These are phyloP conservation scores for Arbacia lixula DNA, from an alignment of 53 echinoderm and acorn worm genomes.

Conservation along the genomic window DNA sequence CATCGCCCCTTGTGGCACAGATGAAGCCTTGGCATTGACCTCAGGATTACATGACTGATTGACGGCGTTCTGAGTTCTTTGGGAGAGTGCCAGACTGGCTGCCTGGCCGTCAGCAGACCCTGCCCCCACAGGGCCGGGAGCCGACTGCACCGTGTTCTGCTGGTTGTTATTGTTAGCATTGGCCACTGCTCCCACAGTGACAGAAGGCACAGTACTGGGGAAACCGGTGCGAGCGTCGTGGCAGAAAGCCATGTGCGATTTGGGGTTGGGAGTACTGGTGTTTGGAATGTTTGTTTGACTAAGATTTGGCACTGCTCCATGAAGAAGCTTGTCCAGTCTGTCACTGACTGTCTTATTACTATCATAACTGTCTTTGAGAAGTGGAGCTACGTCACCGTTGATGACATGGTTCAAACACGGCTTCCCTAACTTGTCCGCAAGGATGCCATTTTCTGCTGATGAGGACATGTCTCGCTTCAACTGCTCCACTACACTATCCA, in stretches of 20 bases:
- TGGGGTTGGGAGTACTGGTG: constrained; percentile 55
- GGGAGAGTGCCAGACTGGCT: background rate
- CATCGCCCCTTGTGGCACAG: no score
- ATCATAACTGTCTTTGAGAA: constrained; percentile 29
- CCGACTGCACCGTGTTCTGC: constrained; percentile 38
- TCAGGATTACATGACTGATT: constrained; percentile 5
- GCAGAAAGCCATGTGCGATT: constrained; percentile 46
- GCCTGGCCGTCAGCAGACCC: background rate
- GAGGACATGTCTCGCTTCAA: constrained; percentile 46
- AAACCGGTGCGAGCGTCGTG: constrained; percentile 46
- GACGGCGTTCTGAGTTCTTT: constrained; percentile 12
- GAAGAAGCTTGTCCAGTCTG: constrained; percentile 37
- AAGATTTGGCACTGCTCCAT: constrained; percentile 55
- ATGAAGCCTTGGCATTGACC: background rate
- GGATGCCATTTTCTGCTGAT: constrained; percentile 39
- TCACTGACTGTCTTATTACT: constrained; percentile 51
- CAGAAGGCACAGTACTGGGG: constrained; percentile 56
- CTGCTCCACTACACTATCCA: constrained; percentile 42
- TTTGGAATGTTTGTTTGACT: constrained; percentile 58
- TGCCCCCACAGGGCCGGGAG: constrained; percentile 14
- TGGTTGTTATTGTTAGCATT: constrained; percentile 58
- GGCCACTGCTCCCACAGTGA: constrained; percentile 59
- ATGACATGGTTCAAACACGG: constrained; percentile 53
- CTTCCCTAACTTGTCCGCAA: constrained; percentile 46
- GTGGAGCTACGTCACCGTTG: constrained; percentile 44